These are phyloP conservation scores for Xestia ashworthii DNA, from an alignment of 2,888 invertebrate species.

Conservation along the genomic window DNA sequence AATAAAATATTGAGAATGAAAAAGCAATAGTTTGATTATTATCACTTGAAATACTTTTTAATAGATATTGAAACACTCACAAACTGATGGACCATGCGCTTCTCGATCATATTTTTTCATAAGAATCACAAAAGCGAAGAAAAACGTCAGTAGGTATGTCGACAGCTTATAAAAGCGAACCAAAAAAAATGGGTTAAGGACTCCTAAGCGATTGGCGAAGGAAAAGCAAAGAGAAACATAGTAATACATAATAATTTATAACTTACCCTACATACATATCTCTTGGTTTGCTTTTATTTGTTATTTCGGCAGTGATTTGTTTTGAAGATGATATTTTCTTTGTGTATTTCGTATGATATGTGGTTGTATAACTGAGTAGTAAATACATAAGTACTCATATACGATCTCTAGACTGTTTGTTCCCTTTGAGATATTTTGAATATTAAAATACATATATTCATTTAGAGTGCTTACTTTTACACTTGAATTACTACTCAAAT, in stretches of 20 bases:
- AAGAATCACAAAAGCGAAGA: too few species aligned
- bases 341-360: background rate
- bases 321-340: constrained; percentile 19
- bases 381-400: background rate
- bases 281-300: constrained; percentile 26
- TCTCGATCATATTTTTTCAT: background rate
- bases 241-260: constrained; percentile 24
- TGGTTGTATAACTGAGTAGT: background rate
- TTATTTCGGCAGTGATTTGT: constrained; percentile 18
- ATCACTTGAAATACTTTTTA: background rate
- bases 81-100: background rate
- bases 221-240: constrained; percentile 13
- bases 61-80: background rate
- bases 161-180: constrained; percentile 35
- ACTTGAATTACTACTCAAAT: background rate
- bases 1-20: background rate
- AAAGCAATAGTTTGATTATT: background rate
- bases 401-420: background rate
- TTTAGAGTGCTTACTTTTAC: background rate
- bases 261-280: constrained; percentile 6
- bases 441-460: background rate
- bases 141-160: background rate
- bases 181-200: constrained; percentile 46
- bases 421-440: background rate
- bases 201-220: constrained; percentile 25